phyloP scores from a whole-genome alignment of 2,113 vertebrate genomes.

The Channa maculata region DNA sequence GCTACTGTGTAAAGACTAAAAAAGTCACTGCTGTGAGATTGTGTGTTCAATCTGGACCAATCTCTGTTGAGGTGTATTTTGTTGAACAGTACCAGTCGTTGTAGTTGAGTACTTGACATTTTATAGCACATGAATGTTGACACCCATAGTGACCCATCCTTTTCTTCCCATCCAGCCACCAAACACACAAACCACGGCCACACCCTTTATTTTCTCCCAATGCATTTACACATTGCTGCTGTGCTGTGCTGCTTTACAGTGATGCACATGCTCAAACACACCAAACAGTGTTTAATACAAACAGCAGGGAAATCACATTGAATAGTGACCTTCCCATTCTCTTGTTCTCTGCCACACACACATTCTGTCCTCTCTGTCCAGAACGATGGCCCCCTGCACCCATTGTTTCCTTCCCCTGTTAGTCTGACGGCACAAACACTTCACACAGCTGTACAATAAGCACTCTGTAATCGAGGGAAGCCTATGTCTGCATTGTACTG shows the following conservation, averaged over 20 bases:
- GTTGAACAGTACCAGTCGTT: no score
- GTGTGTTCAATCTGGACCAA: no score
- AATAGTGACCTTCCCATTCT: conserved; percentile 31
- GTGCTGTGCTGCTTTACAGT: conserved; percentile 1
- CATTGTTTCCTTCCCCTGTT: conserved; percentile 51
- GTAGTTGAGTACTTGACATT: neutral
- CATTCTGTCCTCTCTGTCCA: neutral
- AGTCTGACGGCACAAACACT: conserved; percentile 71
- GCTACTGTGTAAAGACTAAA: no score
- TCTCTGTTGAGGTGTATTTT: no score
- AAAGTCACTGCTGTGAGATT: no score
- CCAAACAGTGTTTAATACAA: conserved; percentile 10
- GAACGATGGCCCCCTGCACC: conserved; percentile 22
- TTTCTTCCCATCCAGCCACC: neutral
- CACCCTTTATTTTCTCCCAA: conserved; percentile 18
- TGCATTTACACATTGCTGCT: conserved; percentile 24
- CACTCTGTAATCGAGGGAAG: conserved; percentile 65
- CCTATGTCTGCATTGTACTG: conserved; percentile 64
- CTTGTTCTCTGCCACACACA: no score
- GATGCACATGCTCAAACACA: neutral
- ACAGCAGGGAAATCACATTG: conserved; percentile 33
- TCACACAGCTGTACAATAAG: conserved; percentile 71
- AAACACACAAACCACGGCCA: conserved; percentile 15
- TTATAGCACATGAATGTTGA: conserved; percentile 10
- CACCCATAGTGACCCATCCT: conserved; percentile 14